Evolutionary conservation across 2,888 invertebrate species (phyloP).

Genomic region (Metellina segmentata): DNA sequence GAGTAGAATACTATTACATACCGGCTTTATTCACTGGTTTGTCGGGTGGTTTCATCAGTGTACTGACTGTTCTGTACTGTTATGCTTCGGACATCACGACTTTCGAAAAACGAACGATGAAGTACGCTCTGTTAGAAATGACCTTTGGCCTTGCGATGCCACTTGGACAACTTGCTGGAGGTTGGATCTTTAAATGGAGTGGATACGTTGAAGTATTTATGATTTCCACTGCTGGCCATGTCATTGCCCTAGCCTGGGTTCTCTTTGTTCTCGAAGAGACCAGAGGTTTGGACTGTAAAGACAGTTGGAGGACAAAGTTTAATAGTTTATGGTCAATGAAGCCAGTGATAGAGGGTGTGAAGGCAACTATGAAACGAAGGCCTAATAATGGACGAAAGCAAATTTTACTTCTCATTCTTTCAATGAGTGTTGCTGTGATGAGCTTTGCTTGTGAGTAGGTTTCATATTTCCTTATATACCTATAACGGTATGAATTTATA

Average conservation of each 20-base stretch:
- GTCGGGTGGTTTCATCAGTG: slow-evolving; percentile 68
- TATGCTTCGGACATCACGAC: slow-evolving; percentile 72
- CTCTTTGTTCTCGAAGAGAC: slow-evolving; percentile 70
- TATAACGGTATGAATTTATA: too few relatives aligned
- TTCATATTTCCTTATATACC: background rate
- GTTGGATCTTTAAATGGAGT: slow-evolving; percentile 26
- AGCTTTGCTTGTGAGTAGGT: slow-evolving; percentile 50
- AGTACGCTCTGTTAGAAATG: slow-evolving; percentile 72
- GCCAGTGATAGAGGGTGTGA: slow-evolving; percentile 33
- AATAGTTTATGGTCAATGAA: slow-evolving; percentile 36
- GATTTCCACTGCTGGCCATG: slow-evolving; percentile 24
- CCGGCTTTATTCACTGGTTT: slow-evolving; percentile 47
- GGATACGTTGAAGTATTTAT: slow-evolving; percentile 35
- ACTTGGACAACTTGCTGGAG: slow-evolving; percentile 59
- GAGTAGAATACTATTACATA: slow-evolving; percentile 53
- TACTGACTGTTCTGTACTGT: slow-evolving; percentile 60
- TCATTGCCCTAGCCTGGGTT: slow-evolving; percentile 42
- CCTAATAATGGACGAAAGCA: slow-evolving; percentile 63
- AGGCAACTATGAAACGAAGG: slow-evolving; percentile 42
- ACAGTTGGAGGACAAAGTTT: slow-evolving; percentile 33
- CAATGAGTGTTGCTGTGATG: slow-evolving; percentile 44
- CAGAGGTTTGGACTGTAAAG: slow-evolving; percentile 41
- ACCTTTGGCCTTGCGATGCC: slow-evolving; percentile 87
- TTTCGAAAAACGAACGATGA: slow-evolving; percentile 61
- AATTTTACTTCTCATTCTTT: slow-evolving; percentile 54